These are phyloP conservation scores for Drosophila setifemur DNA, from an alignment of 1,140 invertebrate genomes.

Conservation along the genomic window DNA sequence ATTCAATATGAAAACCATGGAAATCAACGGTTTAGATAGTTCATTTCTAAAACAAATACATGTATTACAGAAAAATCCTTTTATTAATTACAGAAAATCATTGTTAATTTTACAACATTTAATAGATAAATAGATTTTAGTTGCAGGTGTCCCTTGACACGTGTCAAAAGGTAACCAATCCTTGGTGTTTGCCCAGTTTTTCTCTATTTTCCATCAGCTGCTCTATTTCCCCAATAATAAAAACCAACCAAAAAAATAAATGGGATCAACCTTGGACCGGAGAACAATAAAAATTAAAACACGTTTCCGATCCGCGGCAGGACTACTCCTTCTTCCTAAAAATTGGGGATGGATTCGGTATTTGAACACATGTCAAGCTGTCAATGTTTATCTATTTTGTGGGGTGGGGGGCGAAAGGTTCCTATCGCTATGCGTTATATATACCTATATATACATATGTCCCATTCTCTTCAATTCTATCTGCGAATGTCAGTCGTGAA, in stretches of 20 bases:
- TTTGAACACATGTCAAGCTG: constrained; percentile 77
- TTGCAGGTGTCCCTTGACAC: background rate
- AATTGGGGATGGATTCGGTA: constrained; percentile 29
- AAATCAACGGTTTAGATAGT: too few species aligned
- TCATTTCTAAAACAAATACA: too few species aligned
- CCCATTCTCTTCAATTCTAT: background rate
- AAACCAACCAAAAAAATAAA: constrained; percentile 4
- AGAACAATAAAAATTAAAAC: constrained; percentile 67
- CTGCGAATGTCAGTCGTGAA: constrained; percentile 33
- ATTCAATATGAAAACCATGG: too few species aligned
- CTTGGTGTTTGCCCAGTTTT: background rate
- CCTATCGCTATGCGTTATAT: constrained; percentile 19
- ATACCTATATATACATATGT: background rate
- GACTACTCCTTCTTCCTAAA: constrained; percentile 8
- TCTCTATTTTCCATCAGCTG: constrained; percentile 16
- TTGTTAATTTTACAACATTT: background rate
- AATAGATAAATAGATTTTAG: too few species aligned
- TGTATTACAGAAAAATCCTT: too few species aligned
- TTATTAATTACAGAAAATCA: too few species aligned
- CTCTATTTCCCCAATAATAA: constrained; percentile 11
- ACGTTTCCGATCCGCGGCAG: constrained; percentile 35
- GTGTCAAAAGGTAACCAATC: background rate
- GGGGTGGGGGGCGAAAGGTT: constrained; percentile 50
- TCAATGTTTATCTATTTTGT: constrained; percentile 74
- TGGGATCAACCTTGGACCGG: constrained; percentile 35